phyloP scores from a whole-genome alignment of 2,113 vertebrate genomes.

The Grantiella picta region DNA sequence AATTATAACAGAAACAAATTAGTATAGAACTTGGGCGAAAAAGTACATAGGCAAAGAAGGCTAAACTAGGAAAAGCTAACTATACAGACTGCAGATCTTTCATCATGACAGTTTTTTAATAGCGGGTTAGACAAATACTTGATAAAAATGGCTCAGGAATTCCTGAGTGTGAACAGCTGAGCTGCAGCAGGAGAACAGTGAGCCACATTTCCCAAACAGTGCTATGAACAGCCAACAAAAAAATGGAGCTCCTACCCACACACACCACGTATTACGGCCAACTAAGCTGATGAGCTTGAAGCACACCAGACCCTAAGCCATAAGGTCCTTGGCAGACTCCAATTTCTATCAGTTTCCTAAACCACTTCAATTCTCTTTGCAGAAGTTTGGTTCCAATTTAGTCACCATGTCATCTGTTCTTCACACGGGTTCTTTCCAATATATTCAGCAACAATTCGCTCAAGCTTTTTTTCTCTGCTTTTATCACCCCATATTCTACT shows the following conservation, averaged over 20 bases:
- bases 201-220: not conserved
- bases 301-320: not conserved
- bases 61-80: not conserved
- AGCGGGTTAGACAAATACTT: not conserved
- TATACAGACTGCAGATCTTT: not conserved
- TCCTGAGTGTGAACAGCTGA: not conserved
- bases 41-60: not conserved
- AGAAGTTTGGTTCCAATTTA: not conserved
- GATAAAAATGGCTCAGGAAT: not conserved
- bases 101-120: not conserved
- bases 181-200: not conserved
- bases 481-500: not conserved
- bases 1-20: not conserved
- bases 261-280: accelerated
- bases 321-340: not conserved
- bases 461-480: not conserved
- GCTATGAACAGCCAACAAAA: not conserved
- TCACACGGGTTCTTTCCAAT: not conserved
- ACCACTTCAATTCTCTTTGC: not conserved
- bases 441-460: not conserved
- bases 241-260: not conserved
- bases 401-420: not conserved
- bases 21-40: not conserved
- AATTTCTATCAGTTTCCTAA: not conserved
- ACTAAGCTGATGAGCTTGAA: not conserved